phyloP scores from a whole-genome alignment of 2,797 vertebrate species.

The Cyclopterus lumpus region DNA sequence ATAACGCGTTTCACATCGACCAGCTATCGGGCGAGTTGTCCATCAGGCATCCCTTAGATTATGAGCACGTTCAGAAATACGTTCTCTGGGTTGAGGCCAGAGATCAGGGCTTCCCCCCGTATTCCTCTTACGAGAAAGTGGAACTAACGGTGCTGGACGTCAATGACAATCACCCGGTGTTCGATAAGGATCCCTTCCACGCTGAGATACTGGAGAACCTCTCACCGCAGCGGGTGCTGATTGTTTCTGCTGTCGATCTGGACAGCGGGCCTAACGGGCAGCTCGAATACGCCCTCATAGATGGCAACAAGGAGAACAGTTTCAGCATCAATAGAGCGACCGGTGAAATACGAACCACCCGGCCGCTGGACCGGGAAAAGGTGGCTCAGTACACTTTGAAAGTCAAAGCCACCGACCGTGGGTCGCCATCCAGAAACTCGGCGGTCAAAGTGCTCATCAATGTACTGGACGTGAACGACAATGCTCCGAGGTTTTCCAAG shows the following conservation, averaged over 20 bases:
- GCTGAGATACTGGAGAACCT: constrained; percentile 93
- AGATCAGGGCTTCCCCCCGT: constrained; percentile 96
- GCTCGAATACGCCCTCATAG: constrained; percentile 90
- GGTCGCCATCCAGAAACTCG: constrained; percentile 86
- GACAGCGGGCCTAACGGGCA: constrained; percentile 95
- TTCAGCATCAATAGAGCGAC: constrained; percentile 91
- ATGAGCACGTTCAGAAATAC: constrained; percentile 92
- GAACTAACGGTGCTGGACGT: constrained; percentile 91
- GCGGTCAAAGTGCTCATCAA: constrained; percentile 88
- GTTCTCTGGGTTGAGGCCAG: constrained; percentile 96
- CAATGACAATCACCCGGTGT: constrained; percentile 93
- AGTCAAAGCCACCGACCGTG: constrained; percentile 91
- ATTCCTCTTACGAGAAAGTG: constrained; percentile 94
- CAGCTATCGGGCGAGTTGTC: constrained; percentile 94
- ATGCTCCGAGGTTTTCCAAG: constrained; percentile 95
- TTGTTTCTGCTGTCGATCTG: constrained; percentile 88
- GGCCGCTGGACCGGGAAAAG: constrained; percentile 93
- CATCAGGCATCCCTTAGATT: constrained; percentile 88
- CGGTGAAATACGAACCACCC: constrained; percentile 91
- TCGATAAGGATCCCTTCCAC: constrained; percentile 91
- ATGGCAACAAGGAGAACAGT: constrained; percentile 91
- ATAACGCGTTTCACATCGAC: constrained; percentile 91
- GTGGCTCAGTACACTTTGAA: constrained; percentile 86
- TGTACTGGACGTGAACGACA: constrained; percentile 96
- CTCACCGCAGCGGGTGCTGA: constrained; percentile 88